Evolutionary conservation across 2,797 vertebrate species (phyloP).

Genomic region (Prionace glauca): DNA sequence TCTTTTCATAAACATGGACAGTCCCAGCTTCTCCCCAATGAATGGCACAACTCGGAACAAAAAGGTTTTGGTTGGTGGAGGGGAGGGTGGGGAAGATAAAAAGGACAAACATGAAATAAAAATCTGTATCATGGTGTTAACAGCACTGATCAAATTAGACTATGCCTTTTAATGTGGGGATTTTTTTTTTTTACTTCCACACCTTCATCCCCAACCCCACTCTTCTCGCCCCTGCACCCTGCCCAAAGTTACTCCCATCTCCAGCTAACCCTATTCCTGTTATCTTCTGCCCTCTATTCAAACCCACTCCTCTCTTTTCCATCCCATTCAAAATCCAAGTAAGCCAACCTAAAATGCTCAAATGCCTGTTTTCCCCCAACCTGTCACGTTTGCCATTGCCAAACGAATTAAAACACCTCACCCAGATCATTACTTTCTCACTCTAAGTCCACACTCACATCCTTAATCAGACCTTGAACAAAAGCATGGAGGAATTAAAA

Average conservation of each 20-base stretch:
- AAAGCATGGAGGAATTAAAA: not conserved
- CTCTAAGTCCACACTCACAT: not conserved
- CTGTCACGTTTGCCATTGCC: no score
- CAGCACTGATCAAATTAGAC: not conserved
- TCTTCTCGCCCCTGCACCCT: not conserved
- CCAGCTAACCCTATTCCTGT: no score
- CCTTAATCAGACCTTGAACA: not conserved
- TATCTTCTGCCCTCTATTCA: no score
- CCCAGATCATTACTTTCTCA: not conserved
- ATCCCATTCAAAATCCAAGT: not conserved
- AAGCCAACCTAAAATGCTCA: not conserved
- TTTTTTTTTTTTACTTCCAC: not conserved
- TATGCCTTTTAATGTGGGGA: not conserved
- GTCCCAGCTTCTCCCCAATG: not conserved
- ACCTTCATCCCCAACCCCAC: no score
- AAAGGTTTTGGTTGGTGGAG: not conserved
- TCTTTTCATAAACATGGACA: constrained; percentile 13
- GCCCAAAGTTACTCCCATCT: not conserved
- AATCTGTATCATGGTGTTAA: not conserved
- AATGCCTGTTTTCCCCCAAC: not conserved
- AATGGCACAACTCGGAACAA: not conserved
- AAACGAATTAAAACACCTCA: not conserved
- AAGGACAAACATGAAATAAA: not conserved
- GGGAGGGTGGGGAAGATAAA: not conserved
- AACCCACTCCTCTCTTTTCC: not conserved